Evolutionary conservation across 2,113 vertebrate species (phyloP).

Genomic region (Sapayoa aenigma): DNA sequence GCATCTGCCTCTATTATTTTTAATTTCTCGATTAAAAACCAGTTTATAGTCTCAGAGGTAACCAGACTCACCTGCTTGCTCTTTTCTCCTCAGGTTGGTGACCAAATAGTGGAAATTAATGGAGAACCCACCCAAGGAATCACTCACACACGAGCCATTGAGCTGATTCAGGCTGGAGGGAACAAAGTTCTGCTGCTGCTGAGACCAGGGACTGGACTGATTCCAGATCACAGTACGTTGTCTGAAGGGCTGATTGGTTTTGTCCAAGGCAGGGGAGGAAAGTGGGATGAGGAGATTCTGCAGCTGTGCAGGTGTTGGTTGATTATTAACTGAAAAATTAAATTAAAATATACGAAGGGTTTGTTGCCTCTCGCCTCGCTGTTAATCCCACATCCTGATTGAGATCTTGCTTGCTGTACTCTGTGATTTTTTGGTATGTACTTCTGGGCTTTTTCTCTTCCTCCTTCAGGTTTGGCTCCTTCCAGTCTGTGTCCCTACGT

Average conservation of each 20-base stretch:
- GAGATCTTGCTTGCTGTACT: conserved; percentile 68
- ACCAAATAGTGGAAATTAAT: conserved; percentile 99
- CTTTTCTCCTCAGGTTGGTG: conserved; percentile 84
- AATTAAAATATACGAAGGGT: neutral
- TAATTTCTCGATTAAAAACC: neutral
- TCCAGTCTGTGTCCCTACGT: conserved; percentile 98
- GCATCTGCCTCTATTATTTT: neutral
- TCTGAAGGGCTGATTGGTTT: neutral
- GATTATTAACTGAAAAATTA: neutral
- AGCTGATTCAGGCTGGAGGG: conserved; percentile 96
- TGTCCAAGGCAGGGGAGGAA: neutral
- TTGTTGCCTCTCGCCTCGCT: conserved; percentile 39
- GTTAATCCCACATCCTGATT: conserved; percentile 27
- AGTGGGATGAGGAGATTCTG: neutral
- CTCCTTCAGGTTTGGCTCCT: conserved; percentile 98
- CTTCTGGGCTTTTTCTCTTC: conserved; percentile 89
- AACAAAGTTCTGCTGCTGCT: conserved; percentile 91
- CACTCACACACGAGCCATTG: conserved; percentile 96
- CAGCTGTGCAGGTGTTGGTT: neutral
- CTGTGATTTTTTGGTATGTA: conserved; percentile 75
- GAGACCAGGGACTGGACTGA: conserved; percentile 89
- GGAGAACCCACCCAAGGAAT: conserved; percentile 96
- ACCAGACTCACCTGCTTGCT: neutral
- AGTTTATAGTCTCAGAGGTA: neutral
- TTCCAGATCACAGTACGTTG: conserved; percentile 91